These are phyloP conservation scores for Acromyrmex charruanus DNA, from an alignment of 1,140 invertebrate genomes.

Conservation along the genomic window DNA sequence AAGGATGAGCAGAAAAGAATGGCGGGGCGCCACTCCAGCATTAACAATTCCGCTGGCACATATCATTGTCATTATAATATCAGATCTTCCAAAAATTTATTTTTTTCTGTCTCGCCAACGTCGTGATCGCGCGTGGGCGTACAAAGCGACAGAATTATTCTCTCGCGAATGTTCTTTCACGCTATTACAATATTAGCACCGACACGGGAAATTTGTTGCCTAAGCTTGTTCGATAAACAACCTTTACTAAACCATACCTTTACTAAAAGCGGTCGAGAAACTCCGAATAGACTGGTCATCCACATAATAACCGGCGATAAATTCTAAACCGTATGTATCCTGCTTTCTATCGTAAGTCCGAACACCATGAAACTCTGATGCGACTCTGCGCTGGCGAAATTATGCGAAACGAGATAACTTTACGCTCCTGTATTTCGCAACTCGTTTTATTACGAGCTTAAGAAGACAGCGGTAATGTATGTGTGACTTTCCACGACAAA, in stretches of 20 bases:
- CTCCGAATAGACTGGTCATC: conserved; percentile 31
- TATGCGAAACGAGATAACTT: conserved; percentile 57
- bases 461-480: background rate
- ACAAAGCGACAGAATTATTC: conserved; percentile 2
- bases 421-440: conserved; percentile 25
- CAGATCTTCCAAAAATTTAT: background rate
- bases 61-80: conserved; percentile 44
- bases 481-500: conserved; percentile 7
- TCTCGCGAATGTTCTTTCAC: background rate
- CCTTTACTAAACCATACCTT: too few species aligned
- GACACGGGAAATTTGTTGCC: background rate
- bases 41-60: conserved; percentile 61
- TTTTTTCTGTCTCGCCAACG: background rate
- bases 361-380: conserved; percentile 33
- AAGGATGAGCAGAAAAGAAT: conserved; percentile 49
- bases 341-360: conserved; percentile 28
- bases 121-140: background rate
- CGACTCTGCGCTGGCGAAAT: conserved; percentile 16
- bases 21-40: conserved; percentile 40
- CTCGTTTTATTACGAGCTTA: conserved; percentile 15
- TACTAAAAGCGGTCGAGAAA: conserved; percentile 10
- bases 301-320: conserved; percentile 35
- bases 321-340: conserved; percentile 41
- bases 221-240: conserved; percentile 32
- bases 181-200: background rate